Percentiles rank a stretch among this genome's conserved stretches.
These are phyloP conservation scores for Sacculina carcini DNA, from an alignment of 2,888 invertebrate genomes.

Conservation along the genomic window DNA sequence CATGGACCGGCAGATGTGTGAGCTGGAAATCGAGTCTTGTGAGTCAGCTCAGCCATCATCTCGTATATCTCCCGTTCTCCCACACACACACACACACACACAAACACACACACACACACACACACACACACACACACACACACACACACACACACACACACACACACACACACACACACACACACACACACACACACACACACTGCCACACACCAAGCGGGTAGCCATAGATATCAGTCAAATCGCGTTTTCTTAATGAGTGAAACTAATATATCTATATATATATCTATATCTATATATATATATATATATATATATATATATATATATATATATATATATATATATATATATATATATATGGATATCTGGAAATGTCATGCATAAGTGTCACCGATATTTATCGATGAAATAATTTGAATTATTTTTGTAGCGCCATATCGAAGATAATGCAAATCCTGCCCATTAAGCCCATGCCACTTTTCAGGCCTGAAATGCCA, in stretches of 20 bases:
- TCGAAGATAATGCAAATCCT: too few species aligned
- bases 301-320: conserved; percentile 7
- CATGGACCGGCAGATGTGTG: conserved; percentile 80
- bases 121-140: too few species aligned
- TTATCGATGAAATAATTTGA: too few species aligned
- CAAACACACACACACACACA: too few species aligned
- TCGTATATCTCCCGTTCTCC: too few species aligned
- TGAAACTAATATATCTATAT: background rate
- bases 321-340: conserved; percentile 11
- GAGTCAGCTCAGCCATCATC: conserved; percentile 40
- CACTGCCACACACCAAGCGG: background rate
- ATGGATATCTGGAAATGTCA: too few species aligned
- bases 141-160: conserved; percentile 1
- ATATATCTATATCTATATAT: conserved; percentile 7
- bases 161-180: background rate
- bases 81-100: too few species aligned
- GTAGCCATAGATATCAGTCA: background rate
- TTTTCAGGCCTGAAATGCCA: too few species aligned
- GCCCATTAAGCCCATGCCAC: too few species aligned
- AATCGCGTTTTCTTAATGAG: background rate
- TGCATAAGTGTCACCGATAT: too few species aligned
- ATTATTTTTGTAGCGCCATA: too few species aligned
- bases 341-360: conserved; percentile 11
- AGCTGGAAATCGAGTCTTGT: conserved; percentile 93
- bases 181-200: background rate